Evolutionary conservation across 2,888 invertebrate genomes (phyloP).

Genomic region (Drosophila anomelani): DNA sequence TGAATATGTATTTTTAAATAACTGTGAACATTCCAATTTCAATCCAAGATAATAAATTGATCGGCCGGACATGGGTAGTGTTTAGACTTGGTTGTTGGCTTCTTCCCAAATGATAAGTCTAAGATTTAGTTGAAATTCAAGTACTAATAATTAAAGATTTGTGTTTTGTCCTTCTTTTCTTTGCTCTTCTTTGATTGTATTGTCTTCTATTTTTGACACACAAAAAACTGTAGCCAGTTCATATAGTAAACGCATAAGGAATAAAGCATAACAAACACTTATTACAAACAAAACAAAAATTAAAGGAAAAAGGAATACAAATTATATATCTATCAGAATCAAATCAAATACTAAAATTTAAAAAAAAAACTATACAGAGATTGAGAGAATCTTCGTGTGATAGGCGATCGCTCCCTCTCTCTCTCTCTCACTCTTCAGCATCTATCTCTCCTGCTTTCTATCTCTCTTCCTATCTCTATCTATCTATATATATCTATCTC

Average conservation of each 20-base stretch:
- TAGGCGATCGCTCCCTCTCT: slow-evolving; percentile 27
- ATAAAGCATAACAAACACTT: slow-evolving; percentile 30
- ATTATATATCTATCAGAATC: slow-evolving; percentile 11
- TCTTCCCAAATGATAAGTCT: slow-evolving; percentile 10
- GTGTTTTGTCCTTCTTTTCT: slow-evolving; percentile 48
- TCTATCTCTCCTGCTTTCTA: slow-evolving; percentile 21
- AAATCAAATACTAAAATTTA: slow-evolving; percentile 5
- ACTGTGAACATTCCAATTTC: not conserved
- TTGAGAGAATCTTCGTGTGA: slow-evolving; percentile 31
- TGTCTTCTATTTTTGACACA: slow-evolving; percentile 44
- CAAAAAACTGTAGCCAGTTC: slow-evolving; percentile 32
- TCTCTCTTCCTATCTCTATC: slow-evolving; percentile 18
- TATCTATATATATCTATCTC: slow-evolving; percentile 33
- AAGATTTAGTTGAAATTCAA: slow-evolving; percentile 33
- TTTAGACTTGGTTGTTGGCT: slow-evolving; percentile 12
- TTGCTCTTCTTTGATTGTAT: slow-evolving; percentile 57
- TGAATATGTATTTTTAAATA: not conserved
- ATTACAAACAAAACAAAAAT: slow-evolving; percentile 5
- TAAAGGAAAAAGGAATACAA: not conserved
- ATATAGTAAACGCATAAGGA: slow-evolving; percentile 29
- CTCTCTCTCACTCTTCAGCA: slow-evolving; percentile 22
- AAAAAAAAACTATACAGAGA: slow-evolving; percentile 19
- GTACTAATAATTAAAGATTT: slow-evolving; percentile 47
- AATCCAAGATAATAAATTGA: not conserved
- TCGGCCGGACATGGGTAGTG: not conserved